These are phyloP conservation scores for Stegostoma tigrinum DNA, from an alignment of 2,113 vertebrate species.

Conservation along the genomic window DNA sequence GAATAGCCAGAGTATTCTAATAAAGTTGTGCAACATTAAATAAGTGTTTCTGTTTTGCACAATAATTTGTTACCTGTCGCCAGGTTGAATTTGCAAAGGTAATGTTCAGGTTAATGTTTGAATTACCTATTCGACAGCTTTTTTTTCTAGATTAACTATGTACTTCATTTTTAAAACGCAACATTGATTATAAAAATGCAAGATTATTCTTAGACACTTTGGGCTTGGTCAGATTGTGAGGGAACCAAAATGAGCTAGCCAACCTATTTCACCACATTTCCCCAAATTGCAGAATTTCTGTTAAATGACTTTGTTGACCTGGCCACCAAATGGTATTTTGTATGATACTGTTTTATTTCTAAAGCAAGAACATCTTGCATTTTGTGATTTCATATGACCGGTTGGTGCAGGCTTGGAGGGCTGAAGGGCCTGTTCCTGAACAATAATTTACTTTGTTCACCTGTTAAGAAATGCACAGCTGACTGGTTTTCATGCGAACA, in stretches of 20 bases:
- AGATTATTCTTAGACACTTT: background rate
- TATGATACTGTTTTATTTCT: background rate
- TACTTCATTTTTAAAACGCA: background rate
- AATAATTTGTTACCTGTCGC: background rate
- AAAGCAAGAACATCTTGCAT: background rate
- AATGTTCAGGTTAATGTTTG: background rate
- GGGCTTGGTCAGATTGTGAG: background rate
- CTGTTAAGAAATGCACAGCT: no score
- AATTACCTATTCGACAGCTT: background rate
- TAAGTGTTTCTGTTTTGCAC: background rate
- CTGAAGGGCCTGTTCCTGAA: no score
- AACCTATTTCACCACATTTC: background rate
- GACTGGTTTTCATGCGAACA: no score
- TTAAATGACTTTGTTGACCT: background rate
- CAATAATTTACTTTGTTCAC: background rate
- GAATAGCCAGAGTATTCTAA: conserved; percentile 94
- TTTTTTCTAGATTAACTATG: background rate
- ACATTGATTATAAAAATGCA: background rate
- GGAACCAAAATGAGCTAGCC: background rate
- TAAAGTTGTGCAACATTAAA: conserved; percentile 84
- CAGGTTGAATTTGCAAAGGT: background rate
- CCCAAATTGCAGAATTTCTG: background rate
- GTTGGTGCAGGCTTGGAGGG: no score
- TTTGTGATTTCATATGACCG: background rate
- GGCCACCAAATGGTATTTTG: background rate